Base-by-base conservation (phyloP, 2,797 vertebrate species). In the Crocodylus rhombifer region DNA sequence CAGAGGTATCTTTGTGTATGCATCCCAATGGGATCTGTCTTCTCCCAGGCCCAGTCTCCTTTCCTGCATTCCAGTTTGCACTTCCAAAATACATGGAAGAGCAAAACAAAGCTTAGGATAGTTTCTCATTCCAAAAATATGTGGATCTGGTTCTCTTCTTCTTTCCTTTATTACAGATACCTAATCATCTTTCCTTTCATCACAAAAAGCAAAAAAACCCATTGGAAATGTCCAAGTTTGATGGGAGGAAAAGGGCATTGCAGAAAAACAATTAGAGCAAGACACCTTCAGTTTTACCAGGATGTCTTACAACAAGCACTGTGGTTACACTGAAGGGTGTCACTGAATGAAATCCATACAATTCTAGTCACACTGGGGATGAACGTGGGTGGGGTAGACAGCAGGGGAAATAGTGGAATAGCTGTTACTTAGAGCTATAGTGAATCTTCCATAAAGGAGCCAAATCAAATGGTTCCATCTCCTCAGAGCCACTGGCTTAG, bases 181-280 rank as follows among this genome's bases (percentile, higher is more conserved):
- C 95, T 90, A 96, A 95, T 95, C 89, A 95, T 93, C 95, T 95
- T 93, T 97, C 77, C 89, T 96, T 96, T 96, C 96, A 96, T 96
- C 95, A 93, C n/a, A 0, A 77, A 85, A 93, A 25, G 74, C 62
- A 83, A 23, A 84, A 64, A 84, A 51, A 84, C 94, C 88, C 90
- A 7, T 26, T 95, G 94, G 85, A 92, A 94, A 95, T 93, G 91
- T 97, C 89, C 85, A 80, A 17, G 69, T 60, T 83, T 93, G 94
- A 96, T 96, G 95, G 88, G 92, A 91, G 69, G 92, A 87, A 94
- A 89, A 82, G 92, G 20, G 64, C 83, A 95, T 94, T 96, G 95
- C 91, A 92, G 87, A 62, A 76, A 88, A 91, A 91, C 1, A 92
- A 94, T 82, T 25, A 36, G 95, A 97, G 87, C 94, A 88, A 95